Conservation (phyloP, 2,113 vertebrate genomes). For the Cinclus mexicanus region DNA sequence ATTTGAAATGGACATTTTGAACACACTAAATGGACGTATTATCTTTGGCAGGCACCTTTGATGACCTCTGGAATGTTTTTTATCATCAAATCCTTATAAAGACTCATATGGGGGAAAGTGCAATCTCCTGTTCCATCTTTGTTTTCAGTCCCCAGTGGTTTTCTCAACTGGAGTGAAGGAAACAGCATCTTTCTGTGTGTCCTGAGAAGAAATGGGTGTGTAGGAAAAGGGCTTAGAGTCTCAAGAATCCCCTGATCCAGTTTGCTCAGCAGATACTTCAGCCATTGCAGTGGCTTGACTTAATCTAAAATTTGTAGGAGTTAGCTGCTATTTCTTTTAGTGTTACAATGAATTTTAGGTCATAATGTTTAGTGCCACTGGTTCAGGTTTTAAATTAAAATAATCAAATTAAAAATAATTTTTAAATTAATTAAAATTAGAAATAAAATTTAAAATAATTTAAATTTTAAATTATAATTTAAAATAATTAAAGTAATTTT, state of each 20-base stretch:
- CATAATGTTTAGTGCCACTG: not conserved
- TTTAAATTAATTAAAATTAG: no score
- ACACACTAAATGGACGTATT: not conserved
- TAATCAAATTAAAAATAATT: no score
- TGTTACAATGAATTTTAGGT: not conserved
- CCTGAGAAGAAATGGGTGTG: not conserved
- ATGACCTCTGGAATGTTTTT: not conserved
- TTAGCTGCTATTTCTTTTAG: not conserved
- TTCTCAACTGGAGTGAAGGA: not conserved
- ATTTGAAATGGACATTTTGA: not conserved
- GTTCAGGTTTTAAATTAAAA: not conserved
- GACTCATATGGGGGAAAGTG: not conserved
- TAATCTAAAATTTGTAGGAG: not conserved
- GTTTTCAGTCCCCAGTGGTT: fast-evolving
- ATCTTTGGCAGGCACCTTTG: not conserved
- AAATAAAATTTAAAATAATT: no score
- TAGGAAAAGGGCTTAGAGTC: not conserved
- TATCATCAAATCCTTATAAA: not conserved
- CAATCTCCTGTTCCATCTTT: not conserved
- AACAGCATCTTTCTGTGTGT: not conserved
- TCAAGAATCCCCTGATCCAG: not conserved
- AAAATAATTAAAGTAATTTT: no score
- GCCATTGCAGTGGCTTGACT: not conserved
- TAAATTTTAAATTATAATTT: no score
- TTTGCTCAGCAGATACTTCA: not conserved